A percentile compares a stretch with the other conserved stretches of the same genome.
These are phyloP conservation scores for Scaptomyza graminum DNA, from an alignment of 1,140 invertebrate species.

Conservation along the genomic window DNA sequence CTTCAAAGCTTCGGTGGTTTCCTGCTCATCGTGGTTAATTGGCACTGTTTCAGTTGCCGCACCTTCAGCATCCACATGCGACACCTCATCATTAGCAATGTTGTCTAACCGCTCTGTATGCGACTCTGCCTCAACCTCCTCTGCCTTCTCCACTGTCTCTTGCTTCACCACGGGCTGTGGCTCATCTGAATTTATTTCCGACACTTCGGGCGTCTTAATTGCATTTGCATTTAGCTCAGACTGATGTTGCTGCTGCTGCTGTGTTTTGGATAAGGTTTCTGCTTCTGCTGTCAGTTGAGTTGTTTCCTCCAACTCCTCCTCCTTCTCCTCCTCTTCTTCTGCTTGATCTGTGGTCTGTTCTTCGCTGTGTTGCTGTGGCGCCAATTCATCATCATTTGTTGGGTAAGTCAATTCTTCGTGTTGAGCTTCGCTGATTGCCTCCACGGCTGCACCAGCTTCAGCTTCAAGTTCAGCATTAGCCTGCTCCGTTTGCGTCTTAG, in stretches of 20 bases:
- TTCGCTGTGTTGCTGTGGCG: conserved; percentile 52
- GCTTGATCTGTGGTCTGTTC: conserved; percentile 55
- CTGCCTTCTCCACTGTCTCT: conserved; percentile 17
- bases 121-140: conserved; percentile 4
- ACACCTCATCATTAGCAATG: conserved; percentile 59
- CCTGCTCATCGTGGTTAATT: conserved; percentile 40
- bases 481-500: conserved; percentile 17
- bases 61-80: conserved; percentile 46
- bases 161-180: conserved; percentile 34
- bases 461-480: neutral
- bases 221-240: conserved; percentile 70
- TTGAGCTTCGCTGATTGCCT: conserved; percentile 72
- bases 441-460: conserved; percentile 13
- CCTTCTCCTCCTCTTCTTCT: conserved; percentile 1
- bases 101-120: conserved; percentile 31
- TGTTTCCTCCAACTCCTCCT: conserved; percentile 13
- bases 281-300: conserved; percentile 22
- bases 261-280: conserved; percentile 20
- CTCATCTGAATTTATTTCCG: conserved; percentile 62
- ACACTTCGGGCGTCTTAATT: conserved; percentile 80
- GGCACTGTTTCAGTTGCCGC: conserved; percentile 22
- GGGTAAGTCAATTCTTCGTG: conserved; percentile 78
- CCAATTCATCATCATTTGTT: conserved; percentile 83
- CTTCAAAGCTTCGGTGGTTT: conserved; percentile 23
- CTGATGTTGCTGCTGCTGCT: conserved; percentile 12